Percentiles rank a stretch among this genome's conserved stretches.
Conservation (phyloP, 2,888 invertebrate genomes). For the Rhabditophanes sp. region DNA sequence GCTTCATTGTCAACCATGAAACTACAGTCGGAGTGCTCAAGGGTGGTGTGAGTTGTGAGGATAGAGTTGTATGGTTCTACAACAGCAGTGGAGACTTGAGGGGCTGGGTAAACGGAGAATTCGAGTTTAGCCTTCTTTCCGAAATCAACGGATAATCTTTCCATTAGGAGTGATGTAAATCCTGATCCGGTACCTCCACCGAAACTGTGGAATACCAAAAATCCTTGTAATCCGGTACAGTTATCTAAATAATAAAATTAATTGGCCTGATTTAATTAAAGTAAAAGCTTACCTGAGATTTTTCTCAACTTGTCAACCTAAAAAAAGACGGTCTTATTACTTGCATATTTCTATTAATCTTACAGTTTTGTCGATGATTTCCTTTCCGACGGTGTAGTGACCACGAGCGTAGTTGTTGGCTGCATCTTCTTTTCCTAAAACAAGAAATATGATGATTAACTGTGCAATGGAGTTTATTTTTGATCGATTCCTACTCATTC, state of each 20-base stretch:
- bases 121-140: slow-evolving; percentile 53
- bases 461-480: background rate
- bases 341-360: background rate
- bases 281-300: background rate
- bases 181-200: slow-evolving; percentile 56
- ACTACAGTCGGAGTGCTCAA: slow-evolving; percentile 9
- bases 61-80: slow-evolving; percentile 94
- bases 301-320: too few species aligned
- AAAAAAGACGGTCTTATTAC: background rate
- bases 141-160: slow-evolving; percentile 60
- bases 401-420: slow-evolving; percentile 50
- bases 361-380: slow-evolving; percentile 28
- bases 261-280: background rate
- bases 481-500: background rate
- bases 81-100: slow-evolving; percentile 73
- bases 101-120: slow-evolving; percentile 71
- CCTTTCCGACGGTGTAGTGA: slow-evolving; percentile 61
- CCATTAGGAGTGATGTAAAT: slow-evolving; percentile 77
- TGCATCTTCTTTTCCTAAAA: slow-evolving; percentile 48
- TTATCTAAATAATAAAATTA: slow-evolving; percentile 15
- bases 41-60: slow-evolving; percentile 79
- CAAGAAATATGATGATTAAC: too few species aligned
- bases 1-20: slow-evolving; percentile 51
- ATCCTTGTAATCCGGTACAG: slow-evolving; percentile 50
- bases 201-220: slow-evolving; percentile 62